phyloP scores from a whole-genome alignment of 2,888 invertebrate genomes.

The Dendrolimus pini region DNA sequence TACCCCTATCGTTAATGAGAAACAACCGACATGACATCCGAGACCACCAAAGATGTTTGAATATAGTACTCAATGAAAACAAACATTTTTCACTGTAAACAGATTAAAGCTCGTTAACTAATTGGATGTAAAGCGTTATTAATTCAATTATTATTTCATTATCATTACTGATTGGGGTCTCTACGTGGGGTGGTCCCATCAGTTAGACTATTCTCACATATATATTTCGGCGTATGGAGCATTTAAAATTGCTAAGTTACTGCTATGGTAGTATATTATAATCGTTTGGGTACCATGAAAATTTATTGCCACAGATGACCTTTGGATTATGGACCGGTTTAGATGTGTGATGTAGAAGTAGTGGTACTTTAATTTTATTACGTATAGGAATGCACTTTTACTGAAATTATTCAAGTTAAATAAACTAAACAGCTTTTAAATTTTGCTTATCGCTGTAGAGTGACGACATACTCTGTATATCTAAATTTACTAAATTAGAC shows the following conservation, averaged over 20 bases:
- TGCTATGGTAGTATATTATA: constrained; percentile 49
- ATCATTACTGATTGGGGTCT: constrained; percentile 11
- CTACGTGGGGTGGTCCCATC: constrained; percentile 46
- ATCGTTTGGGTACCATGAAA: constrained; percentile 49
- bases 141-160: constrained; percentile 45
- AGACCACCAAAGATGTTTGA: constrained; percentile 36
- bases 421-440: neutral
- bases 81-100: constrained; percentile 28
- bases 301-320: constrained; percentile 32
- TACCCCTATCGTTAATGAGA: constrained; percentile 10
- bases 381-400: neutral
- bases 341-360: neutral
- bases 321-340: neutral
- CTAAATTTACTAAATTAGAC: neutral
- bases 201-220: constrained; percentile 23
- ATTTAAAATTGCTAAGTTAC: constrained; percentile 47
- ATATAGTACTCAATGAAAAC: constrained; percentile 24
- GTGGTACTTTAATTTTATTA: neutral
- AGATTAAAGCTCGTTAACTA: constrained; percentile 37
- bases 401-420: neutral
- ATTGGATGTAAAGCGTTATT: constrained; percentile 53
- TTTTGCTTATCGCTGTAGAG: neutral
- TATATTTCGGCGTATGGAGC: constrained; percentile 34
- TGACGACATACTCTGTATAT: neutral
- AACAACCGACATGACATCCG: constrained; percentile 13